phyloP scores from a whole-genome alignment of 2,113 vertebrate species.

The Poeciliopsis occidentalis region DNA sequence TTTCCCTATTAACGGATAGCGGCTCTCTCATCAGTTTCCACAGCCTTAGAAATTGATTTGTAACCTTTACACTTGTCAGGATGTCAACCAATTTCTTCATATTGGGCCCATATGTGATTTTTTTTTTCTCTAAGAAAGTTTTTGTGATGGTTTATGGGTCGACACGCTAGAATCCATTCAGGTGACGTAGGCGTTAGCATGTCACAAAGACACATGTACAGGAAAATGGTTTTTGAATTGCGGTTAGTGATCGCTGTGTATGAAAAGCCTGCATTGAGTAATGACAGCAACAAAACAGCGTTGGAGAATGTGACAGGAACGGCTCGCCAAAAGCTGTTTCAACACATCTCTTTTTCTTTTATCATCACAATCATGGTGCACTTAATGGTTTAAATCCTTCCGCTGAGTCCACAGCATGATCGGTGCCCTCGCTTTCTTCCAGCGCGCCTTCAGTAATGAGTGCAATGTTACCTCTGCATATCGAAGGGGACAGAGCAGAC shows the following conservation, averaged over 20 bases:
- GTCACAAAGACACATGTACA: neutral
- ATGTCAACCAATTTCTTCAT: neutral
- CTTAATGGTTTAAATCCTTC: neutral
- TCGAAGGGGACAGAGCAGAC: slow-evolving; percentile 10
- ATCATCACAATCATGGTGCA: slow-evolving; percentile 5
- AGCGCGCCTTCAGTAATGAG: slow-evolving; percentile 1
- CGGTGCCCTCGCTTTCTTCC: neutral
- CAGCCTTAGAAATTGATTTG: too few species aligned
- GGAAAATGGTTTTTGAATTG: neutral
- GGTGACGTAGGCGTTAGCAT: neutral
- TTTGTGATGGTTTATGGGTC: neutral
- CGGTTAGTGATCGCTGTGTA: too few species aligned
- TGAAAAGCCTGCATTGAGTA: neutral
- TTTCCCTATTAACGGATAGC: too few species aligned
- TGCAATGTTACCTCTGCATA: slow-evolving; percentile 12
- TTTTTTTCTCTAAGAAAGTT: neutral
- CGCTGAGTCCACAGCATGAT: neutral
- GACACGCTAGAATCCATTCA: neutral
- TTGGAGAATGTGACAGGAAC: neutral
- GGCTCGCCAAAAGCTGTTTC: neutral
- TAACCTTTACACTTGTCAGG: too few species aligned
- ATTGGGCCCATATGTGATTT: neutral
- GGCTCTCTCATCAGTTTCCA: too few species aligned
- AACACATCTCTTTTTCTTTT: slow-evolving; percentile 20
- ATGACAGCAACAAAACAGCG: neutral